Base-by-base conservation (phyloP, 2,888 invertebrate species). In the Pollenia labialis region DNA sequence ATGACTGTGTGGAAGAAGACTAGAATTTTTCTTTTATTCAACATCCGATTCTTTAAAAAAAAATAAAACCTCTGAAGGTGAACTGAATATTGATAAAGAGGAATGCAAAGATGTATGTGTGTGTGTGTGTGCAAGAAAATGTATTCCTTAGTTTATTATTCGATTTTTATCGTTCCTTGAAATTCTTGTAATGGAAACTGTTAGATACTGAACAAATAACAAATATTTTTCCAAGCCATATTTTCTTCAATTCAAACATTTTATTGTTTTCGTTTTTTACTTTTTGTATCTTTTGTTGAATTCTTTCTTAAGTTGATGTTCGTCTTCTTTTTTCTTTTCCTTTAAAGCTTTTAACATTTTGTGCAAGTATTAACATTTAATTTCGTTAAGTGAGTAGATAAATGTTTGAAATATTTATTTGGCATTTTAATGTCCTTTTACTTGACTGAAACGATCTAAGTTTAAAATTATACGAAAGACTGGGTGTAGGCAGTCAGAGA, bases 371-470 rank as follows among this genome's bases (percentile, higher is more conserved):
- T 75, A 69, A 79, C 74, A 82, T 86, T 86, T 82, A 79, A 86
- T 86, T 86, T 86, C 32, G 54, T 50, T 86, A 86, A 86, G 85
- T 86, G 85, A 62, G 18, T 72, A 7, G 69, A 75, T 62, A 62
- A 83, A 64, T 56, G 16, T 69, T 72, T 66, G 42, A 52, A 83
- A 77, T 71, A 60, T 79, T 84, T 71, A 60, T 79, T 84, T 79
- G 69, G 18, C 54, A 82, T 82, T 76, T 69, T 9, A 72, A 4
- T 2, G 32, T 42, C 32, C 32, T 32, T 72, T 32, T 42, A 44
- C 32, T 18, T 32, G 32, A 52, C n/a, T 11, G 12, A 18, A 50
- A 58, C 4, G 10, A 12, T 3, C 16, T 0, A 40, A 56, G 32
- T 12, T 46, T 23, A 4, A 52, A 72, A n/a, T 48, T 50, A 32